These are phyloP conservation scores for Danionella dracula DNA, from an alignment of 2,797 vertebrate species.

Conservation along the genomic window DNA sequence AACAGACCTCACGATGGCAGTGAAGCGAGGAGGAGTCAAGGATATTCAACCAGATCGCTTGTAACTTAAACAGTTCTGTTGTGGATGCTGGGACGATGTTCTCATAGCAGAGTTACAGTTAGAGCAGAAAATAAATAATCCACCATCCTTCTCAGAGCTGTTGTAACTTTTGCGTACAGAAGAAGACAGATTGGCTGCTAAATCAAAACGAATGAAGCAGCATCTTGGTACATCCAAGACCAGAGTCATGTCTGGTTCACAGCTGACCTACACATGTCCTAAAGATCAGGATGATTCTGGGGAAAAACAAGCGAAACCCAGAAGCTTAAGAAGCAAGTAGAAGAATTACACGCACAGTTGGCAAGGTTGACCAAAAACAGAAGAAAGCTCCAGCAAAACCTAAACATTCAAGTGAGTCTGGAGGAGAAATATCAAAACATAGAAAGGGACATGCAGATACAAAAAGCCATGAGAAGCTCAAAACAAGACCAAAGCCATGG, in stretches of 20 bases:
- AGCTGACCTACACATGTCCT: background rate
- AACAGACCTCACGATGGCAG: background rate
- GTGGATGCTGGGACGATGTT: background rate
- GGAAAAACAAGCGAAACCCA: background rate
- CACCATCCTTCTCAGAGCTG: background rate
- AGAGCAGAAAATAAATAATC: background rate
- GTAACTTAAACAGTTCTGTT: background rate
- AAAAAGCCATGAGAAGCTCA: background rate
- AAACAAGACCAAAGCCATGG: background rate
- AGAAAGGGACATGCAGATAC: background rate
- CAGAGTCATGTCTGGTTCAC: background rate
- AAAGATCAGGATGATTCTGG: background rate
- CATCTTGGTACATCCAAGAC: background rate
- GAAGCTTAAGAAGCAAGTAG: background rate
- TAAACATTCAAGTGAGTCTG: too few species aligned
- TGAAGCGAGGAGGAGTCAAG: background rate
- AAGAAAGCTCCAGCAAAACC: background rate
- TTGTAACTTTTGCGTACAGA: background rate
- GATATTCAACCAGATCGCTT: background rate
- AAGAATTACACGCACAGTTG: background rate
- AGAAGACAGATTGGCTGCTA: too few species aligned
- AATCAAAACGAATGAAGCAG: background rate
- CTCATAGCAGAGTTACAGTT: background rate
- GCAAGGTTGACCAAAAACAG: background rate
- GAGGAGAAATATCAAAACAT: background rate